Evolutionary conservation across 2,113 vertebrate species (phyloP), one percentile per base, ranked within the genome.

Genomic region (Hydrochoerus hydrochaeris): DNA sequence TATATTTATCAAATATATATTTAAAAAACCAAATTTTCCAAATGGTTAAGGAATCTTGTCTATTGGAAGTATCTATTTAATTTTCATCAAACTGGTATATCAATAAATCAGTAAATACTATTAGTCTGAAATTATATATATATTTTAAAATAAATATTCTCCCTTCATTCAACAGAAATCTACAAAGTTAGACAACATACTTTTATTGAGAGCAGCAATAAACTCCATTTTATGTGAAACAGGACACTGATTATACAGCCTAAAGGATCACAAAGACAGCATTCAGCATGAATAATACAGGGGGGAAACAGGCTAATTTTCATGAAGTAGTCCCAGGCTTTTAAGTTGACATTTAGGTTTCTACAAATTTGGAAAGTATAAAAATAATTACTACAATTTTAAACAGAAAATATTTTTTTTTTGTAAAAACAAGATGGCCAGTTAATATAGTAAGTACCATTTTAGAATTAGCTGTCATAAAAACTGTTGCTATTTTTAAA

Each of bases 401-500:
- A 82, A 85, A 95, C 67, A 26, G 62, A 96, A 96, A 62, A n/a
- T 41, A 20, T 65, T 82, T 75, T 58, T 28, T 5, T 60, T 88
- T 81, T 75, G 78, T n/a, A 22, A 85, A 67, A 89, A 90, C 14
- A 82, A 17, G 63, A 83, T 49, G n/a, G 90, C 52, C 26, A 54
- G 13, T 22, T 17, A 91, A 44, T 78, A 84, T 73, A 90, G 30
- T 60, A 20, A 90, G 30, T 60, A 20, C 5, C 32, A 52, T 38
- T 91, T 91, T 85, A 83, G n/a, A 90, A 94, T 86, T 49, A 67
- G 90, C 20, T 77, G 19, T 32, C 62, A 85, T 67, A 52, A 32
- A 41, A 54, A 91, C 3, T 85, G 8, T 62, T 93, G 69, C 54
- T 93, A 41, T 82, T 97, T 95, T 96, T 52, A 92, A 95, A 95